phyloP scores from a whole-genome alignment of 2,888 invertebrate genomes.

The Sisyra nigra region DNA sequence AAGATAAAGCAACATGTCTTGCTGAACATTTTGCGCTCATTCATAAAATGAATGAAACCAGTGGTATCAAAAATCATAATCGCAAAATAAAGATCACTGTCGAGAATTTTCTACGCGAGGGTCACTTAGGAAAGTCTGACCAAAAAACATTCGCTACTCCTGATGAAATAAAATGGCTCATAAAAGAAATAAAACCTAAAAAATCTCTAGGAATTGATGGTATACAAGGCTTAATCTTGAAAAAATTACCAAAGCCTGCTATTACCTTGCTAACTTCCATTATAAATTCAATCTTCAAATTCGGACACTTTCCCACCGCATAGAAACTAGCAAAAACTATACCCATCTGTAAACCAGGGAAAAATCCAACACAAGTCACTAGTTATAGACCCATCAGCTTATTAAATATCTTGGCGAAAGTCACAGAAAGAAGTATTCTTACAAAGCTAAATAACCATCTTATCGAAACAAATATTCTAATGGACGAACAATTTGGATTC shows the following conservation, averaged over 20 bases:
- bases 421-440: constrained; percentile 14
- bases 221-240: no score
- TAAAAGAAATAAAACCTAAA: no score
- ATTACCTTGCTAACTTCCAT: constrained; percentile 12
- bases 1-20: no score
- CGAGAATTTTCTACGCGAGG: no score
- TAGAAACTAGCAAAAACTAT: constrained; percentile 15
- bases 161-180: no score
- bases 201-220: no score
- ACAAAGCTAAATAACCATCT: constrained; percentile 12
- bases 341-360: constrained; percentile 13
- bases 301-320: constrained; percentile 11
- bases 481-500: constrained; percentile 18
- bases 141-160: no score
- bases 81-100: no score
- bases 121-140: no score
- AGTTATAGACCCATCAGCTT: constrained; percentile 15
- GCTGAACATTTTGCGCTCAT: no score
- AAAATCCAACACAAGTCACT: constrained; percentile 10
- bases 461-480: constrained; percentile 11
- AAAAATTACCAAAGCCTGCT: constrained; percentile 13
- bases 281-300: constrained; percentile 11
- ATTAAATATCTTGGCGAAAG: constrained; percentile 12
- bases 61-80: no score
- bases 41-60: no score